phyloP scores from a whole-genome alignment of 2,888 invertebrate species.

The Teleiodes luculella region DNA sequence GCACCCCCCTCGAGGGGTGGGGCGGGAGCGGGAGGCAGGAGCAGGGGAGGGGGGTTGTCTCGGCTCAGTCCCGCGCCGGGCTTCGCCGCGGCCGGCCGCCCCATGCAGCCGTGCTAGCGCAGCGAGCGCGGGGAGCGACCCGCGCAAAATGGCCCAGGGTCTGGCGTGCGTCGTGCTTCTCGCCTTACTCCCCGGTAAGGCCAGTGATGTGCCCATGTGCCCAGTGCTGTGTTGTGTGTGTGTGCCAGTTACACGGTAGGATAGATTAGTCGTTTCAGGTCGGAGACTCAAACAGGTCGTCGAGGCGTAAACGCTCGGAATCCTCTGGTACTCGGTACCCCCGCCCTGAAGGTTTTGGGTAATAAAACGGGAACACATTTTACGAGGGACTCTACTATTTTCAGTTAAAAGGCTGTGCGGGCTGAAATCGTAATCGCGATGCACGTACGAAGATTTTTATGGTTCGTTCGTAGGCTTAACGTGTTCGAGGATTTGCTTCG shows the following conservation, averaged over 20 bases:
- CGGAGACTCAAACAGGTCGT: conserved; percentile 8
- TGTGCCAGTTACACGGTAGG: conserved; percentile 7
- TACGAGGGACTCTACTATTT: conserved; percentile 51
- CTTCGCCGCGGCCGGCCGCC: conserved; percentile 67
- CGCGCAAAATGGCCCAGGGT: conserved; percentile 73
- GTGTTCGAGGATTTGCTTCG: conserved; percentile 19
- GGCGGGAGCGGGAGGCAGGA: conserved; percentile 34
- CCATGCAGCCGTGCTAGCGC: conserved; percentile 74
- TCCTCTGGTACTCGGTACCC: conserved; percentile 18
- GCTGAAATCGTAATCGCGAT: conserved; percentile 40
- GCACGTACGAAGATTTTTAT: conserved; percentile 25
- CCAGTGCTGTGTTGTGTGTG: conserved; percentile 55
- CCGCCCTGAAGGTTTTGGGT: conserved; percentile 21
- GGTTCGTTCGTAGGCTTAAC: conserved; percentile 13
- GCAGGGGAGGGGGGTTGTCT: conserved; percentile 33
- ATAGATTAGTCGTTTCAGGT: conserved; percentile 2
- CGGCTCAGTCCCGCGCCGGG: conserved; percentile 68
- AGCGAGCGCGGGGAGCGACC: conserved; percentile 77
- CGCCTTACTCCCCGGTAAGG: conserved; percentile 70
- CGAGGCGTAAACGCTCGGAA: not conserved
- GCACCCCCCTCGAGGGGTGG: conserved; percentile 32
- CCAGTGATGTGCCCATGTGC: conserved; percentile 21
- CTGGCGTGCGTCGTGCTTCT: not conserved
- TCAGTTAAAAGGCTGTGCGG: conserved; percentile 28
- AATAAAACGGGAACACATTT: conserved; percentile 47